Evolutionary conservation across 2,113 vertebrate genomes (phyloP).

Genomic region (Vulpes lagopus): DNA sequence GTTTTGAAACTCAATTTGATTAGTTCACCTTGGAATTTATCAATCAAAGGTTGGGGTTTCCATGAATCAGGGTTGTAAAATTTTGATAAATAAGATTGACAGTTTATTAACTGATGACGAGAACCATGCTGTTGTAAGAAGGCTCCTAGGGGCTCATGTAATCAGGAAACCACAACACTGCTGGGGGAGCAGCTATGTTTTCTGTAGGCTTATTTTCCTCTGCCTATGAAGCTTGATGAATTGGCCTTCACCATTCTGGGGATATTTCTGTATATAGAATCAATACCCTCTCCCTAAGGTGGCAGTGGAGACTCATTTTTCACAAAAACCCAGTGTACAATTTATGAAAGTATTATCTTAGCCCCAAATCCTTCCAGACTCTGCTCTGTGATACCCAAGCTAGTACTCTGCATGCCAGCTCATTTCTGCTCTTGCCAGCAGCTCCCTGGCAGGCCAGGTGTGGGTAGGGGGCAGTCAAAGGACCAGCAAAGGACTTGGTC

Average conservation of each 20-base stretch:
- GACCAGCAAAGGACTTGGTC: not conserved
- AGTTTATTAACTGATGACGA: not conserved
- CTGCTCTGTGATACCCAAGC: not conserved
- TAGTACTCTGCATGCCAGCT: not conserved
- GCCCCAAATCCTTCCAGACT: not conserved
- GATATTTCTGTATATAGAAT: not conserved
- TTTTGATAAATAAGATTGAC: not conserved
- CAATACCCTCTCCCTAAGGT: not conserved
- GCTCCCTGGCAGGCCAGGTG: too few relatives aligned
- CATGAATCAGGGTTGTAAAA: not conserved
- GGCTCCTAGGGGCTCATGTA: rapidly evolving
- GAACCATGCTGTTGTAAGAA: not conserved
- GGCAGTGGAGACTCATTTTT: not conserved
- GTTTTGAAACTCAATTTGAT: not conserved
- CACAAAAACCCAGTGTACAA: not conserved
- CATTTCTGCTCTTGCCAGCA: not conserved
- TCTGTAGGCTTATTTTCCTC: not conserved
- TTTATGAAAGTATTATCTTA: not conserved
- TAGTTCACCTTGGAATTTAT: not conserved
- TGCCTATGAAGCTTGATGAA: not conserved
- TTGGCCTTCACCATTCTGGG: not conserved
- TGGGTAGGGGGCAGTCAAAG: rapidly evolving
- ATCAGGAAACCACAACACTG: rapidly evolving
- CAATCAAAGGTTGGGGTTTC: not conserved
- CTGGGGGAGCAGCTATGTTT: not conserved